Base-by-base conservation (phyloP, 2,888 invertebrate species). In the Ectobius pallidus region DNA sequence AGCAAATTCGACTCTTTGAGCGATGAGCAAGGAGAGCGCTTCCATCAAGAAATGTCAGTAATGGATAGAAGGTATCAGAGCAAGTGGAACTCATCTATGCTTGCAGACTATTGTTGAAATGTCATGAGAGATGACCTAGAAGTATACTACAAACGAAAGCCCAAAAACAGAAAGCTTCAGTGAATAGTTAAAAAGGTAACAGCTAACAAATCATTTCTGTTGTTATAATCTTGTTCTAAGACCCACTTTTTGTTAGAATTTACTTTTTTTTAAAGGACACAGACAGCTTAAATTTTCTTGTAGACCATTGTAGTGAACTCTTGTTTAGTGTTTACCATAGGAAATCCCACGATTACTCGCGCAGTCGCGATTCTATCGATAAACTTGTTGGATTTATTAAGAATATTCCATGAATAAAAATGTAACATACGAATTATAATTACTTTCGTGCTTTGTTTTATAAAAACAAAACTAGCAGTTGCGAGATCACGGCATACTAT, bases 61-160 rank as follows among this genome's bases (percentile, higher is more conserved):
- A n/a, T n/a, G n/a, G n/a, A n/a, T n/a, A n/a, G n/a, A n/a, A n/a
- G n/a, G n/a, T n/a, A 34, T 65, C 32, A 65, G 65, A n/a, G 4
- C 65, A 65, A 62, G 65, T 65, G 39, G 65, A 65, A 34, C 65
- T 22, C 42, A 65, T 0, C 14, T 34, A 25, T 65, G 25, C 16
- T 32, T 18, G 65, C 4, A 14, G 25, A 65, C 32, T 65, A 32
- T 20, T 65, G 65, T 3, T 16, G 32, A n/a, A 32, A 16, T 7
- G 1, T 65, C 14, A 65, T 9, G 32, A 32, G 20, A 30, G 65
- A 16, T 30, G 30, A 11, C 25, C 34, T 11, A 34, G 34, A 34
- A 34, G 11, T 34, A 34, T 6, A n/a, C n/a, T n/a, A n/a, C n/a
- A 18, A 39, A 32, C 18, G 20, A 42, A 9, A 68, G 16, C 25